Base-by-base conservation (phyloP, 2,888 invertebrate species). In the Cheilosia urbana region DNA sequence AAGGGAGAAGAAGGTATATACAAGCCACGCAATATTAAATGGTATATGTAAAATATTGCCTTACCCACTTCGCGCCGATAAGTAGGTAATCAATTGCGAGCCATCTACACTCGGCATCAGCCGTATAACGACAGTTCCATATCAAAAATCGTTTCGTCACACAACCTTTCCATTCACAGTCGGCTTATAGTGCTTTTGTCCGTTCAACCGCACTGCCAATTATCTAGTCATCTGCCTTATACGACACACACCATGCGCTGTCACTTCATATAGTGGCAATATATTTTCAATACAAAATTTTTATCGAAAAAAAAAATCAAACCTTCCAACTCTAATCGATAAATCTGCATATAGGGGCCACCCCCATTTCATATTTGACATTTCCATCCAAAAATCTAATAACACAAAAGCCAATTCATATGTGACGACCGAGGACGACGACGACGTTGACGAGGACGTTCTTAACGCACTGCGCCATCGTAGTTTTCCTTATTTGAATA, bases 371-470 rank as follows among this genome's bases (percentile, higher is more conserved):
- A n/a, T n/a, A 19, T 53, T 49, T 17, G 13, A 13, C 47, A 45
- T 62, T 55, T 49, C 66, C 66, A 49, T 60, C 72, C 78, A 49
- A 66, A 78, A 78, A 78, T 78, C 82, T 66, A 83, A 83, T 83
- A 78, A 71, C 42, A 78, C 53, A 71, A 81, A 81, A 82, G 60
- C 27, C 60, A 71, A 55, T 72, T 77, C 71, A 40, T 42, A 40
- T 49, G 49, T 40, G 62, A 53, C 66, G 66, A 57, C 71, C 55
- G 72, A 55, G 42, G 66, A 66, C 60, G 24, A 27, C 27, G 49
- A 53, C 66, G 51, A 5, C 55, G 72, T 55, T 19, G 60, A 66
- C 60, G 57, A 27, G 27, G 62, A 62, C 71, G 77, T 60, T 57
- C 72, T 78, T 68, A 78, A 51, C 66, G 60, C 66, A 45, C 27